Base-by-base conservation (phyloP, 2,888 invertebrate genomes). In the Ommatoiulus sabulosus region DNA sequence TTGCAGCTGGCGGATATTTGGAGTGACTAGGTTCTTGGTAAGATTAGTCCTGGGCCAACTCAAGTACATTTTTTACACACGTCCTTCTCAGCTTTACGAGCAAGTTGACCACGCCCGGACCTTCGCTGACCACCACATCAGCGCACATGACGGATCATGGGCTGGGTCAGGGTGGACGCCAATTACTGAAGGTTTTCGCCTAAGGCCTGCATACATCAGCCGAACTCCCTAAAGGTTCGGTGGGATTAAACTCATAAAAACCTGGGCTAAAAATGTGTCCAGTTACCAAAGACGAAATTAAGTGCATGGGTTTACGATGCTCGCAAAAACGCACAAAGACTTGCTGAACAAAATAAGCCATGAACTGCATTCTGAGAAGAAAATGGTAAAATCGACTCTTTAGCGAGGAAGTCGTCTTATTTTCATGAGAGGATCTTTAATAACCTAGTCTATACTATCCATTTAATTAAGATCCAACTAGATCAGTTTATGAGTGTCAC, bases 191-290 rank as follows among this genome's bases (percentile, higher is more conserved):
- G 52, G 52, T 52, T 52, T 12, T 52, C 3, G 52, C 52, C 52
- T 52, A 52, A 52, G 52, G 52, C 12, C 52, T 52, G 52, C 52
- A 52, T 15, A 52, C 8, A 52, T 52, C 52, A 52, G 46, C 46
- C 0, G 52, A 52, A 52, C 52, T 17, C 17, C 52, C 8, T 17
- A n/a, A 52, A 52, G 52, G 5, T 52, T 52, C 12, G 12, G 52
- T 10, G 52, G 52, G 52, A 52, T 52, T 63, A 63, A 63, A 63
- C 63, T n/a, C 20, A 63, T 63, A 63, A 63, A 63, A n/a, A n/a
- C 63, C n/a, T n/a, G 20, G 63, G 63, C n/a, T 63, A 63, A 63
- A 63, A 63, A 63, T 63, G n/a, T 63, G n/a, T 63, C 63, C 63
- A 63, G 63, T 63, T 63, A 63, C n/a, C 17, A 63, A 63, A 63